These are phyloP conservation scores for Gambusia yucatana DNA, from an alignment of 2,797 vertebrate species.

Conservation along the genomic window DNA sequence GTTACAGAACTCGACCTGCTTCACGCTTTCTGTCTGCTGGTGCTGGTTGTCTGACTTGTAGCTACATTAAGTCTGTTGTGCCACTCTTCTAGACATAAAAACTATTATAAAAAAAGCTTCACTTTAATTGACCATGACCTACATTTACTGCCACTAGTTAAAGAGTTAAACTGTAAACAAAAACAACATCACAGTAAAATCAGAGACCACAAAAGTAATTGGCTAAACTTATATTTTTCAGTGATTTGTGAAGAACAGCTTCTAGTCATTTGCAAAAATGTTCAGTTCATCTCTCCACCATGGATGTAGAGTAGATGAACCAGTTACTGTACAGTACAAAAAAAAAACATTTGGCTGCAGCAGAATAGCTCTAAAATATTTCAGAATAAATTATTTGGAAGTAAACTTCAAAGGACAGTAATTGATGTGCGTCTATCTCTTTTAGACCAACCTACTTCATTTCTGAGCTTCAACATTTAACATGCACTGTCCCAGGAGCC, in stretches of 20 bases:
- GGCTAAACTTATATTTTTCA: not conserved
- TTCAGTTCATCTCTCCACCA: not conserved
- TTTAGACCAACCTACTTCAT: constrained; percentile 19
- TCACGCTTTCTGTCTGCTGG: not conserved
- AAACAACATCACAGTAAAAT: not conserved
- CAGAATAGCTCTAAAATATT: not conserved
- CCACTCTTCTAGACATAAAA: not conserved
- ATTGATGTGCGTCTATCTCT: constrained; percentile 15
- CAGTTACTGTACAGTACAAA: not conserved
- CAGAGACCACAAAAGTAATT: not conserved
- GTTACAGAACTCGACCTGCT: not conserved
- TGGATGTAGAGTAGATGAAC: not conserved
- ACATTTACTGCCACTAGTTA: not conserved
- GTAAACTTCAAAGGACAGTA: constrained; percentile 12
- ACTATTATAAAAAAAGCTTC: not conserved
- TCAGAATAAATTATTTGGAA: not conserved
- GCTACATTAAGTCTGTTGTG: not conserved
- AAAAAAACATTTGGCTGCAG: not conserved
- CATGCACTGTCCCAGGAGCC: constrained; percentile 16
- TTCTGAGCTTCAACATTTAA: constrained; percentile 20
- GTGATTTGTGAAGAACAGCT: not conserved
- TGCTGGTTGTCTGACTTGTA: not conserved
- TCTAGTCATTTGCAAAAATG: not conserved
- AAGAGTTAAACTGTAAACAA: not conserved
- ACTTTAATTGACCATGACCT: not conserved